A percentile compares a stretch with the other conserved stretches of the same genome.
These are phyloP conservation scores for Meandrusa payeni DNA, from an alignment of 2,888 invertebrate genomes.

Conservation along the genomic window DNA sequence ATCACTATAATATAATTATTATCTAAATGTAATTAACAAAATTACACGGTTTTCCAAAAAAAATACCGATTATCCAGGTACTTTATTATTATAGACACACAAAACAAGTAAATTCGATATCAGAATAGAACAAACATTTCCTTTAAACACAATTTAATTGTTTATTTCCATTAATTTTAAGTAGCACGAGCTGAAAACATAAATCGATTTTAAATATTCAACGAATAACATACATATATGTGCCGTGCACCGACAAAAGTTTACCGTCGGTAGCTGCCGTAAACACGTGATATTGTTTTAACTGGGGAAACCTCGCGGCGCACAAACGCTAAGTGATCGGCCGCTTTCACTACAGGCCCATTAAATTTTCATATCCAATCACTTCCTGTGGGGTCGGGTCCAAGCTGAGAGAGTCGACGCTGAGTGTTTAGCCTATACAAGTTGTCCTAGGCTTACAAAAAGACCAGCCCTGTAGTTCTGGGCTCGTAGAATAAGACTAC, in stretches of 20 bases:
- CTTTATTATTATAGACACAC: too few relatives aligned
- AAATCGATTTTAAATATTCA: conserved; percentile 16
- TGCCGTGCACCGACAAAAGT: conserved; percentile 5
- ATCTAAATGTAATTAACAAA: too few relatives aligned
- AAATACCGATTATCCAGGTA: conserved; percentile 7
- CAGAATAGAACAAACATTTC: background rate
- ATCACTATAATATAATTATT: too few relatives aligned
- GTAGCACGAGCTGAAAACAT: background rate
- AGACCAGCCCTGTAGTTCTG: too few relatives aligned
- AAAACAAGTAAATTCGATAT: too few relatives aligned
- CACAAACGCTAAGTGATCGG: conserved; percentile 21
- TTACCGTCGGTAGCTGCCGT: conserved; percentile 1
- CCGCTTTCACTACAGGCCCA: conserved; percentile 21
- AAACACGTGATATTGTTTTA: conserved; percentile 21
- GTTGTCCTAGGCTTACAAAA: too few relatives aligned
- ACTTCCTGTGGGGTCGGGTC: conserved; percentile 18
- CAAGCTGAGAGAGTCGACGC: conserved; percentile 2
- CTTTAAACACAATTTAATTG: background rate
- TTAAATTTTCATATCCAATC: conserved; percentile 29
- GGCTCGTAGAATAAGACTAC: too few relatives aligned
- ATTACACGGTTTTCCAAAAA: too few relatives aligned
- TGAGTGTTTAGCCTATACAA: too few relatives aligned
- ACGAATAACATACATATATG: background rate
- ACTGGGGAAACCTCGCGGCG: conserved; percentile 11
- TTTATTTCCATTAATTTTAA: background rate